Evolutionary conservation across 2,113 vertebrate genomes (phyloP).

Genomic region (Cochlearius cochlearius): DNA sequence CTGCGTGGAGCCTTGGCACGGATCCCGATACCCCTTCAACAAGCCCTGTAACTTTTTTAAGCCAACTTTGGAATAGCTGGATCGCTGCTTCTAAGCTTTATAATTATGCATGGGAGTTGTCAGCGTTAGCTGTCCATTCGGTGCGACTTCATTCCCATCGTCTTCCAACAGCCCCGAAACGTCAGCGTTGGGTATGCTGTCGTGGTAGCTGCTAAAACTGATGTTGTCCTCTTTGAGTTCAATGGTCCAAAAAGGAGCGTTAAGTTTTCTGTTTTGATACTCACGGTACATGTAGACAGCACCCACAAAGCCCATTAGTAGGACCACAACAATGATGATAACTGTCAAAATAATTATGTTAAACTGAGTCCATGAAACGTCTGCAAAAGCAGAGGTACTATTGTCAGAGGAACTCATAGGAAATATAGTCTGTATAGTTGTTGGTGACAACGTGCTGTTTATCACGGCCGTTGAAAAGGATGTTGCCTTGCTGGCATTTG

Average conservation of each 20-base stretch:
- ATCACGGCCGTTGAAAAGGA: conserved; percentile 60
- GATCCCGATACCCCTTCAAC: background rate
- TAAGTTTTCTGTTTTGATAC: conserved; percentile 96
- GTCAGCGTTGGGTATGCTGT: conserved; percentile 96
- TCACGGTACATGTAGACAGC: conserved; percentile 95
- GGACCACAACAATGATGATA: conserved; percentile 91
- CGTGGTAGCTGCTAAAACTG: conserved; percentile 98
- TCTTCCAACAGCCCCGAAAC: conserved; percentile 93
- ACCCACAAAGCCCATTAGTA: conserved; percentile 94
- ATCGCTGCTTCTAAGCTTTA: conserved; percentile 79
- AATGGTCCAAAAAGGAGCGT: conserved; percentile 99
- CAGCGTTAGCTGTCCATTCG: conserved; percentile 92
- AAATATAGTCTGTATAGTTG: conserved; percentile 78
- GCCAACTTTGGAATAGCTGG: background rate
- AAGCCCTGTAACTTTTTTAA: background rate
- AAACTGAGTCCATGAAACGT: conserved; percentile 97
- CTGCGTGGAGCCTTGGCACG: background rate
- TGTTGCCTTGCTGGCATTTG: conserved; percentile 62
- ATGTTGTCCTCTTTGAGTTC: conserved; percentile 99
- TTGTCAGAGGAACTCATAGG: conserved; percentile 84
- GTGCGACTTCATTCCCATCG: conserved; percentile 86
- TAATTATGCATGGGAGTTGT: conserved; percentile 87
- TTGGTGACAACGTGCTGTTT: conserved; percentile 68
- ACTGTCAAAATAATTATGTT: conserved; percentile 95
- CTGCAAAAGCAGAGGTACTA: conserved; percentile 83